A percentile compares a stretch with the other conserved stretches of the same genome.
phyloP scores from a whole-genome alignment of 2,797 vertebrate species.

The Balearica regulorum region DNA sequence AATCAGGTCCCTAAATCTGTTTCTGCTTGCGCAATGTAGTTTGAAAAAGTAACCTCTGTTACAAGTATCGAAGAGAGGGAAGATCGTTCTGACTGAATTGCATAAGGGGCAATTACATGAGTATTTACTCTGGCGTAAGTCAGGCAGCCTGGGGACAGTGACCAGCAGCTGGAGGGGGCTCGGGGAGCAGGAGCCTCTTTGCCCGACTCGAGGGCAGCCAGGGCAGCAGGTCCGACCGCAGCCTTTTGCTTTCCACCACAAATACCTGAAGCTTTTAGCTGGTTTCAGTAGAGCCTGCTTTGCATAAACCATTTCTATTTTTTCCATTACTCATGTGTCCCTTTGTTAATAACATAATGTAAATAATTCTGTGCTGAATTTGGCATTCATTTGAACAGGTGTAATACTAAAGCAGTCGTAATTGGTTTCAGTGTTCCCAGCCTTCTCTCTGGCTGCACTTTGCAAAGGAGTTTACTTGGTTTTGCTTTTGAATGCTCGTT shows the following conservation, averaged over 20 bases:
- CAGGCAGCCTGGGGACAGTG: neutral
- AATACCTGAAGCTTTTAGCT: neutral
- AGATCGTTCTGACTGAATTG: neutral
- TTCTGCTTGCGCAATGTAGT: neutral
- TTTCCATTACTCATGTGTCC: constrained; percentile 50
- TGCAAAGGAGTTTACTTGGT: constrained; percentile 10
- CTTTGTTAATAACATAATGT: constrained; percentile 45
- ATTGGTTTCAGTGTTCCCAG: constrained; percentile 46
- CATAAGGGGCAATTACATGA: neutral
- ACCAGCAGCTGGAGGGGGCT: neutral
- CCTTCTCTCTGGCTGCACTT: constrained; percentile 4
- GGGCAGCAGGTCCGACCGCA: neutral
- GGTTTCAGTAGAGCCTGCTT: constrained; percentile 29
- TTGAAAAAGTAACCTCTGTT: neutral
- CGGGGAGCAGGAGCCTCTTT: neutral
- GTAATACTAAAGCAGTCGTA: constrained; percentile 16
- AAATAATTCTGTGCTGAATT: constrained; percentile 48
- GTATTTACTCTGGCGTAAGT: neutral
- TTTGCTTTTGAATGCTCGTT: constrained; percentile 23
- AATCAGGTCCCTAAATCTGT: neutral
- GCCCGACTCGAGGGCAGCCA: accelerated
- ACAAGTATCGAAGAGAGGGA: neutral
- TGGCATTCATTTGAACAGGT: constrained; percentile 54
- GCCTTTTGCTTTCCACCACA: neutral
- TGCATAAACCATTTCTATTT: constrained; percentile 44